Conservation (phyloP, 2,888 invertebrate genomes). For the Frankliniella fusca region DNA sequence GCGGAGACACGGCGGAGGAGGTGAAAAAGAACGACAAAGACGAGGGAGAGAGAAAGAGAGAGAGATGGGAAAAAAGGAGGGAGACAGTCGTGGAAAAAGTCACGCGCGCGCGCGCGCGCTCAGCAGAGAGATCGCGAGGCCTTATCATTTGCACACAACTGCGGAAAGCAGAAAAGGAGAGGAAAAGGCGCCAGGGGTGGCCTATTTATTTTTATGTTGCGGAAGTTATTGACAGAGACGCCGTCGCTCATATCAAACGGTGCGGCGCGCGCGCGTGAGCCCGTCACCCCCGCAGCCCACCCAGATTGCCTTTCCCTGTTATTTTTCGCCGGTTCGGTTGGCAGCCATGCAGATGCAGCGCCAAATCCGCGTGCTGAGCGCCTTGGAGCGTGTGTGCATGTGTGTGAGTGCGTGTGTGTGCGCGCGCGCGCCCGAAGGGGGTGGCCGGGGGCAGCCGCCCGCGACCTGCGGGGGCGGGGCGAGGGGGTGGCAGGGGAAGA, state of each 20-base stretch:
- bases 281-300: too few species aligned
- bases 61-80: not conserved
- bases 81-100: too few species aligned
- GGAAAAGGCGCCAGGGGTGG: not conserved
- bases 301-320: not conserved
- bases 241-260: slow-evolving; percentile 3
- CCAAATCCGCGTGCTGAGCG: not conserved
- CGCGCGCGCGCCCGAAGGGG: too few species aligned
- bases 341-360: slow-evolving; percentile 22
- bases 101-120: too few species aligned
- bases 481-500: not conserved
- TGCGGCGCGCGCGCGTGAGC: not conserved
- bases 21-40: not conserved
- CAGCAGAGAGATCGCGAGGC: too few species aligned
- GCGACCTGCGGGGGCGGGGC: not conserved
- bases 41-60: not conserved
- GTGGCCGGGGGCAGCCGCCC: not conserved
- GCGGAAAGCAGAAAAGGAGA: slow-evolving; percentile 3
- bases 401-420: not conserved
- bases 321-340: slow-evolving; percentile 7
- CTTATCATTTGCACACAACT: slow-evolving; percentile 24
- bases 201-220: slow-evolving; percentile 23
- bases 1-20: not conserved
- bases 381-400: not conserved
- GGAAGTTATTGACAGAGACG: slow-evolving; percentile 22